A percentile compares a stretch with the other conserved stretches of the same genome.
phyloP scores from a whole-genome alignment of 2,797 vertebrate species.

The Pantherophis vulpinus region DNA sequence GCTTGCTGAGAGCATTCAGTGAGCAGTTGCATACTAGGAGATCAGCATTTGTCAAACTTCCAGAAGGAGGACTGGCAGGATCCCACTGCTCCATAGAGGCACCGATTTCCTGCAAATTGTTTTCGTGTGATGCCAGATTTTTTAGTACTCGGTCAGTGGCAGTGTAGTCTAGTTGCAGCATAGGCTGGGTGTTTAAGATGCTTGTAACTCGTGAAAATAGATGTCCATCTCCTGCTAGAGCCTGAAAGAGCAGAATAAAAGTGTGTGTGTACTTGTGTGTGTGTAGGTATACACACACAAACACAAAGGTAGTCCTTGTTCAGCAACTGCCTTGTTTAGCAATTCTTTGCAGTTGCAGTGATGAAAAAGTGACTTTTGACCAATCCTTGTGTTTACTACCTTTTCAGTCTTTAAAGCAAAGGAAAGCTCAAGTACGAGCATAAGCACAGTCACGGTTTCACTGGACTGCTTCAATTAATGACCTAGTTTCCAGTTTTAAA shows the following conservation, averaged over 20 bases:
- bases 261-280: background rate
- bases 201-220: slow-evolving; percentile 79
- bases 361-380: background rate
- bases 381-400: background rate
- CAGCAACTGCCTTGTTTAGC: background rate
- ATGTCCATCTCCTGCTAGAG: slow-evolving; percentile 79
- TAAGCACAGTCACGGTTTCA: background rate
- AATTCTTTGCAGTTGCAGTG: background rate
- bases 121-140: slow-evolving; percentile 69
- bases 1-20: slow-evolving; percentile 57
- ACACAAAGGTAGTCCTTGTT: background rate
- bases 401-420: background rate
- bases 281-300: background rate
- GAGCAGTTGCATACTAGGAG: slow-evolving; percentile 86
- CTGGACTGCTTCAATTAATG: background rate
- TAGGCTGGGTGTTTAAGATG: slow-evolving; percentile 84
- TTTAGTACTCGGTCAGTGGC: slow-evolving; percentile 76
- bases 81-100: slow-evolving; percentile 82
- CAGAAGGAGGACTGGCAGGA: slow-evolving; percentile 72
- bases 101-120: slow-evolving; percentile 70
- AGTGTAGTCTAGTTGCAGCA: slow-evolving; percentile 83
- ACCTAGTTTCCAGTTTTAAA: background rate
- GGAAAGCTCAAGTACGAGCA: background rate
- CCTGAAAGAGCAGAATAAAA: slow-evolving; percentile 67
- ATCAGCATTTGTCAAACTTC: slow-evolving; percentile 72